phyloP scores from a whole-genome alignment of 2,888 invertebrate genomes.

The Macrosiphum euphorbiae region DNA sequence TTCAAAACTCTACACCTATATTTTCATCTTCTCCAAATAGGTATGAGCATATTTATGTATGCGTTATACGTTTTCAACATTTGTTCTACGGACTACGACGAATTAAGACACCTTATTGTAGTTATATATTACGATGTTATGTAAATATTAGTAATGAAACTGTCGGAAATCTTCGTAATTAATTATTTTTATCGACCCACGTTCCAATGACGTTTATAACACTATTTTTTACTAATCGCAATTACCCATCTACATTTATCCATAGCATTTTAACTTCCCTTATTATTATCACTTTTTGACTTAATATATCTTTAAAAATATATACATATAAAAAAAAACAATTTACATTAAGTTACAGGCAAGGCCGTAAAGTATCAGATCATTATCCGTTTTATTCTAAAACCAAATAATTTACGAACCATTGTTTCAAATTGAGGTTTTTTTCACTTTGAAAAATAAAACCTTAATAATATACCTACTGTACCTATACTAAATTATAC shows the following conservation, averaged over 20 bases:
- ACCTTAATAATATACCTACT: not conserved
- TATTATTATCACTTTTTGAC: not conserved
- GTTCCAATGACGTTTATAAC: constrained; percentile 4
- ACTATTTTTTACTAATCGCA: constrained; percentile 15
- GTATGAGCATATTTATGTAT: not conserved
- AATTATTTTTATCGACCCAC: constrained; percentile 32
- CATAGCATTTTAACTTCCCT: not conserved
- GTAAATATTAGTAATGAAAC: constrained; percentile 33
- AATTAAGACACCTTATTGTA: not conserved
- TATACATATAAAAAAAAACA: not conserved
- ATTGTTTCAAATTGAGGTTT: not conserved
- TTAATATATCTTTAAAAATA: not conserved
- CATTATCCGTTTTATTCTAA: not conserved
- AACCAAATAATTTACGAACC: constrained; percentile 20
- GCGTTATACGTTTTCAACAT: not conserved
- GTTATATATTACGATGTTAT: not conserved
- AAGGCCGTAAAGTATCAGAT: not conserved
- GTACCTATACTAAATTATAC: not conserved
- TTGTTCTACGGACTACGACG: not conserved
- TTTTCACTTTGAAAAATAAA: not conserved
- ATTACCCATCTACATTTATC: not conserved
- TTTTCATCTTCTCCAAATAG: not conserved
- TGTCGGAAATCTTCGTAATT: not conserved
- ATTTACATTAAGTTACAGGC: not conserved
- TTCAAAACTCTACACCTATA: not conserved